Conservation (phyloP, 1,140 invertebrate species). For the Heliconius congener region DNA sequence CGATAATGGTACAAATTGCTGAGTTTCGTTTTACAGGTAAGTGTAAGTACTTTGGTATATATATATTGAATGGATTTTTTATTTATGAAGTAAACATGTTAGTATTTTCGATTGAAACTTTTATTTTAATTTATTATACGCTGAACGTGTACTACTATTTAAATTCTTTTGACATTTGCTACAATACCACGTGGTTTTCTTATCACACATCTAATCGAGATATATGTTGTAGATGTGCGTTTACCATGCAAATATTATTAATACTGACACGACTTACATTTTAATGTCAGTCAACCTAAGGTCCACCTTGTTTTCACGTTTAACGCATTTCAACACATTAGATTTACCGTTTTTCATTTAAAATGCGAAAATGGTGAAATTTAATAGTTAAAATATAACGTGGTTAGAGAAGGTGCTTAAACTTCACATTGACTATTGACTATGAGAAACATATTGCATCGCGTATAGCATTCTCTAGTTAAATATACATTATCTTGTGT, state of each 20-base stretch:
- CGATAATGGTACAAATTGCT: background rate
- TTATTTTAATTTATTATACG: background rate
- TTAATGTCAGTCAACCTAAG: background rate
- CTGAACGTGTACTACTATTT: background rate
- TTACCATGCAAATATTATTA: background rate
- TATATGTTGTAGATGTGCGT: background rate
- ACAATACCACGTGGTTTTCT: background rate
- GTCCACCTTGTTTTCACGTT: background rate
- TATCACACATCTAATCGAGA: background rate
- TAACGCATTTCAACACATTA: background rate
- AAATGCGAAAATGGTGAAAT: background rate
- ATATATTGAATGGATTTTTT: background rate
- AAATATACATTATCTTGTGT: slow-evolving; percentile 6
- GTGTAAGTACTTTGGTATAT: background rate
- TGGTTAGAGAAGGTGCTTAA: background rate
- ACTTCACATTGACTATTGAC: background rate
- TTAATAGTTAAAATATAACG: background rate
- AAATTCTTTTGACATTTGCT: background rate
- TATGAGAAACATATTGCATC: slow-evolving; percentile 3
- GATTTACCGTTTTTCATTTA: slow-evolving; percentile 2
- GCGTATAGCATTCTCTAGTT: background rate
- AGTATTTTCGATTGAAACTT: background rate
- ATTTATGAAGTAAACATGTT: background rate
- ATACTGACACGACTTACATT: background rate
- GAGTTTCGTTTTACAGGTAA: background rate